Base-by-base conservation (phyloP, 2,888 invertebrate genomes). In the Tipula helvola region DNA sequence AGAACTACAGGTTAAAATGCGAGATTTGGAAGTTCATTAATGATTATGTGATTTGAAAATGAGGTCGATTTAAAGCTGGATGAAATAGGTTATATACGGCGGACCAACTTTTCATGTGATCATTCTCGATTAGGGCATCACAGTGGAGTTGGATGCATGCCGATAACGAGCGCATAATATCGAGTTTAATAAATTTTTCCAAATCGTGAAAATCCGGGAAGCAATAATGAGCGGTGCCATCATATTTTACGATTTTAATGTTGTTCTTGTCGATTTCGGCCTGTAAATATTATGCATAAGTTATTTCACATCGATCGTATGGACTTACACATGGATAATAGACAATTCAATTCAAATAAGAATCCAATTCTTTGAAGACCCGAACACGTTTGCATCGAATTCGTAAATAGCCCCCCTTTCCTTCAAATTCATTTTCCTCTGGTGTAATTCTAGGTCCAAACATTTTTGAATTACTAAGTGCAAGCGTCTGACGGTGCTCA, bases 141-240 rank as follows among this genome's bases (percentile, higher is more conserved):
- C 97, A 97, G 90, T 98, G 97, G 93, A 98, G 96, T 89, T 97
- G 97, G 90, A 98, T 94, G 88, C 98, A 93, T 12, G 97, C 95
- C 12, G 95, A 94, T 87, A 98, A 92, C 87, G 98, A 98, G 87
- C 98, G 93, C 88, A 97, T 93, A 36, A 98, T 94, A 90, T 98
- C 98, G 90, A 96, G 94, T 89, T 95, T 95, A 12, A 98, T 93
- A 36, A 96, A 96, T 88, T 92, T 91, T 36, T 95, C 93, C 0
- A 96, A 96, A 90, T 96, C 96, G 86, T 92, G 92, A 41, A 97
- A 93, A 2, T 94, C 90, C 95, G 93, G 4, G 91, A 90, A 1
- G 89, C 89, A 12, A 91, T 90, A 89, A 10, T 90, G 89, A 87
- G 91, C 89, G 5, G 87, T 87, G 18, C 88, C 88, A 86, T 87